Evolutionary conservation across 2,113 vertebrate genomes (phyloP).

Genomic region (Solenodon paradoxus): DNA sequence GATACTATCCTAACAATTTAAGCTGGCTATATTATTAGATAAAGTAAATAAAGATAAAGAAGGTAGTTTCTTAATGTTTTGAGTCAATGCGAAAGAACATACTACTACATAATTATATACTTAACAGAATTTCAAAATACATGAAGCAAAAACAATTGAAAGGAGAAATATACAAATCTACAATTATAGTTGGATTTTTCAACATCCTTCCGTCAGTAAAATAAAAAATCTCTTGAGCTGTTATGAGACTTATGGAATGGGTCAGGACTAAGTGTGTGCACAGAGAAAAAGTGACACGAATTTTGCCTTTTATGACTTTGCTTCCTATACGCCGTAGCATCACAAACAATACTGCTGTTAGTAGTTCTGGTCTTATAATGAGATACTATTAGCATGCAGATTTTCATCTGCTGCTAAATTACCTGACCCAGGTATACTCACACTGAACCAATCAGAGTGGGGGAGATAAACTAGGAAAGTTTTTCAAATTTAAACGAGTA

Average conservation of each 20-base stretch:
- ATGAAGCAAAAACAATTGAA: neutral
- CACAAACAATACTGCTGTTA: neutral
- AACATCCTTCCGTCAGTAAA: neutral
- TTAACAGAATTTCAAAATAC: conserved; percentile 11
- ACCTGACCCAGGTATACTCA: neutral
- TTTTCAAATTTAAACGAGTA: neutral
- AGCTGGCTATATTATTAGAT: neutral
- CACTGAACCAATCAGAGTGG: neutral
- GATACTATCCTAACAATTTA: neutral
- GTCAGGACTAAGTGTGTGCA: neutral
- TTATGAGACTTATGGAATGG: neutral
- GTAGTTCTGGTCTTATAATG: neutral
- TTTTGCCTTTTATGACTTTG: neutral
- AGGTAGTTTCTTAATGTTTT: neutral
- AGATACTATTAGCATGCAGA: neutral
- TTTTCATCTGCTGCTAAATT: neutral
- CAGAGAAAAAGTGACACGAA: neutral
- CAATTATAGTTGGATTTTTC: neutral
- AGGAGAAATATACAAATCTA: neutral
- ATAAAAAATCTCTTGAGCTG: neutral
- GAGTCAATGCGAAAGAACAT: neutral
- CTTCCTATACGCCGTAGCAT: neutral
- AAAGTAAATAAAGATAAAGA: neutral
- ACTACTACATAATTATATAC: neutral
- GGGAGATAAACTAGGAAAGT: neutral